Percentiles rank a stretch among this genome's conserved stretches.
Evolutionary conservation across 1,140 invertebrate species (phyloP).

Genomic region (Lamellibrachia luymesi): DNA sequence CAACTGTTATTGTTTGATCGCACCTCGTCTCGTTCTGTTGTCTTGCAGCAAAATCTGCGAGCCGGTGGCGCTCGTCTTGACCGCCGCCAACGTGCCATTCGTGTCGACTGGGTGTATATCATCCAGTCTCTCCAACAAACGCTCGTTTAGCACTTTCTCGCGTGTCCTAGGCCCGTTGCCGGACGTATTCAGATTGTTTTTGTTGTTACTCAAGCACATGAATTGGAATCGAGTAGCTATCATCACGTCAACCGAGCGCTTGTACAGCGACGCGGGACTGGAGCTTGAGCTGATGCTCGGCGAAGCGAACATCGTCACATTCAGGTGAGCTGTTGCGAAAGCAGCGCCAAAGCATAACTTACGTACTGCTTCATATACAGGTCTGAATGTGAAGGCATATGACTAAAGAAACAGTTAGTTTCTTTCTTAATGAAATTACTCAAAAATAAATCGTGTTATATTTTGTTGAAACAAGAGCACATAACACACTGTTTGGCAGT

Average conservation of each 20-base stretch:
- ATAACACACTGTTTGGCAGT: too few relatives aligned
- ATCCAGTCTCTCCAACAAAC: background rate
- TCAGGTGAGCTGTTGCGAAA: background rate
- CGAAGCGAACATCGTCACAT: background rate
- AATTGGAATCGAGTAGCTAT: background rate
- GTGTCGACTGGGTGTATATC: background rate
- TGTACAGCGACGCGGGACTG: background rate
- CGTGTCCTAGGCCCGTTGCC: background rate
- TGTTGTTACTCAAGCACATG: background rate
- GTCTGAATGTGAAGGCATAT: background rate
- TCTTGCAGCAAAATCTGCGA: background rate
- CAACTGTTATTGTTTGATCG: background rate
- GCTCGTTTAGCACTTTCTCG: background rate
- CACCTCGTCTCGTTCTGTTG: background rate
- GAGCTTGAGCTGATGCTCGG: background rate
- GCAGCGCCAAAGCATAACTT: too few relatives aligned
- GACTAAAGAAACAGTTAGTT: too few relatives aligned
- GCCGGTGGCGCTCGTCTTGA: background rate
- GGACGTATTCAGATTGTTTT: background rate
- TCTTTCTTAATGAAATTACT: too few relatives aligned
- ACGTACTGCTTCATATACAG: background rate
- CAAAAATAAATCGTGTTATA: too few relatives aligned
- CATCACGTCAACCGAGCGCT: background rate
- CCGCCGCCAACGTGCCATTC: background rate
- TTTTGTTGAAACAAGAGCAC: too few relatives aligned